phyloP scores from a whole-genome alignment of 2,113 vertebrate species.

The Nesogale talazaci region DNA sequence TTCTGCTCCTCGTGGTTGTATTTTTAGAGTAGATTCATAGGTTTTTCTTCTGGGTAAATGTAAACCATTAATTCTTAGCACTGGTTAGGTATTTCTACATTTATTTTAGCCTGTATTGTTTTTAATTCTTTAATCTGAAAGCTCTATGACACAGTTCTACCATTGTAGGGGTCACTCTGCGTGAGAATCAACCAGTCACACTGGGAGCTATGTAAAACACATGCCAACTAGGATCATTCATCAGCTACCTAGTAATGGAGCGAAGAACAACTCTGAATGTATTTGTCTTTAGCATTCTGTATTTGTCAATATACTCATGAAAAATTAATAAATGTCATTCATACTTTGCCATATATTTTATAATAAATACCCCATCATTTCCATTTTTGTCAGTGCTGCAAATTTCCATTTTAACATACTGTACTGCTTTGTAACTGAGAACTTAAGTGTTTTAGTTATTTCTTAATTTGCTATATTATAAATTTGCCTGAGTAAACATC shows the following conservation, averaged over 20 bases:
- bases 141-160: background rate
- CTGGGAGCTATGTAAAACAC: background rate
- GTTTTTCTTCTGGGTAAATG: background rate
- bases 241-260: background rate
- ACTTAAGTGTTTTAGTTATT: background rate
- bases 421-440: background rate
- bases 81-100: background rate
- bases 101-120: background rate
- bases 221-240: background rate
- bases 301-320: background rate
- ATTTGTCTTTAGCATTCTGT: background rate
- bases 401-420: constrained; percentile 6
- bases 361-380: background rate
- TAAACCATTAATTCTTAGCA: background rate
- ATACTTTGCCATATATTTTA: background rate
- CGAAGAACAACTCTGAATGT: background rate
- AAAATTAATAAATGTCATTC: background rate
- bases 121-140: background rate
- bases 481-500: background rate
- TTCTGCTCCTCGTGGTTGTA: no score
- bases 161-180: background rate
- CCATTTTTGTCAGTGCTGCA: background rate
- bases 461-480: constrained; percentile 23
- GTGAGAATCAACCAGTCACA: background rate
- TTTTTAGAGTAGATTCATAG: background rate